Evolutionary conservation across 92 coral and sea anemone species (phyloP), one percentile per base, ranked within the genome.

Genomic region (Galaxea fascicularis): DNA sequence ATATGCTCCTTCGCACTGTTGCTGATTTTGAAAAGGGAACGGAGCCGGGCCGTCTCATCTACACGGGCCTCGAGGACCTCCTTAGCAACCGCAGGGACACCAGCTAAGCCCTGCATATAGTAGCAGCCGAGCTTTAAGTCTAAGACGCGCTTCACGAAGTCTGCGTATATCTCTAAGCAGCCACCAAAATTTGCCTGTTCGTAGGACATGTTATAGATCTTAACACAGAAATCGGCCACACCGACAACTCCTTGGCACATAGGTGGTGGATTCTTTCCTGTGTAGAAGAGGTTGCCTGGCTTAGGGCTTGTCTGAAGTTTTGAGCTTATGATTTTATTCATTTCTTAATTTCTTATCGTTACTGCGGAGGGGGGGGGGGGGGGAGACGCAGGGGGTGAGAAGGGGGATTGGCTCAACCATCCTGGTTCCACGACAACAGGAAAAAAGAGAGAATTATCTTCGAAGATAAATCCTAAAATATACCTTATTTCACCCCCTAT

Each of bases 221-320:
- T 47, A 47, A 77, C 82, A 45, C 82, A 77, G 59, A 77, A 62
- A n/a, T 77, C 72, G 54, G 72, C 72, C 24, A 77, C 24, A 35
- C 35, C 72, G 8, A 18, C 15, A 14, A 76, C 25, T 17, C 82
- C 82, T 2, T 18, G 39, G n/a, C 82, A 77, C 17, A 77, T 10
- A 0, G 82, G 72, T 41, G 82, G 82, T 18, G 82, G 82, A 17
- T 77, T 77, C 25, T 27, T 65, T 11, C 82, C 82, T 77, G 59
- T 0, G 22, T 22, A 15, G 17, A 77, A 74, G 49, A 29, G 17
- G 14, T 27, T 16, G 30, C 24, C 18, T 9, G 4, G 20, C 29
- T 60, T 60, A 49, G 54, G 54, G 7, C 3, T 10, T 10, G 54
- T 10, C 1, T 10, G 1, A 58, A 10, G 22, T 2, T 35, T 35